Percentiles rank a stretch among this genome's conserved stretches.
Evolutionary conservation across 2,888 invertebrate species (phyloP).

Genomic region (Podotricha telesiphe): DNA sequence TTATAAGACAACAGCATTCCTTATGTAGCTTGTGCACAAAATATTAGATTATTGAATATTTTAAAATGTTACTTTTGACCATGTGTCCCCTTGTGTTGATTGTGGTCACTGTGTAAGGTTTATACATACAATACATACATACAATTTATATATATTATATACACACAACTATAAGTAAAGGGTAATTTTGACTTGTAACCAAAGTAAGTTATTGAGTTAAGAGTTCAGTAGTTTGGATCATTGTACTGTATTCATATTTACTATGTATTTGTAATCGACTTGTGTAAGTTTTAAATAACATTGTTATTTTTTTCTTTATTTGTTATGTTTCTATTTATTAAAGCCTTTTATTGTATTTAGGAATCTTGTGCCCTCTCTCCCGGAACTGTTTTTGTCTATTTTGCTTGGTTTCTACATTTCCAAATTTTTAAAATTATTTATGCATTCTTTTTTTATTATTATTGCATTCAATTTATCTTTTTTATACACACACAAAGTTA

Average conservation of each 20-base stretch:
- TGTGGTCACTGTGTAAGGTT: not conserved
- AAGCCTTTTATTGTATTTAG: too few species aligned
- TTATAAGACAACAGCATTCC: slow-evolving; percentile 45
- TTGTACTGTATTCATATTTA: slow-evolving; percentile 24
- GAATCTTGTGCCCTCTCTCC: too few species aligned
- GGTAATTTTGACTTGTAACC: slow-evolving; percentile 56
- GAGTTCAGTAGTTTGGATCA: slow-evolving; percentile 49
- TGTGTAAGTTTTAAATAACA: not conserved
- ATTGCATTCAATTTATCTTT: too few species aligned
- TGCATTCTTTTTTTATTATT: not conserved
- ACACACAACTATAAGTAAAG: slow-evolving; percentile 55
- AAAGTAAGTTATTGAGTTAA: slow-evolving; percentile 53
- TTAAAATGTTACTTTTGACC: slow-evolving; percentile 10
- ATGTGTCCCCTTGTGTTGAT: slow-evolving; percentile 10
- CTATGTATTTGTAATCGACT: slow-evolving; percentile 7
- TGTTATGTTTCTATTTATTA: too few species aligned
- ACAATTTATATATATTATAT: slow-evolving; percentile 9
- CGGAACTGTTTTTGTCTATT: too few species aligned
- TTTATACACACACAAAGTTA: too few species aligned
- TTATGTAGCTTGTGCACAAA: slow-evolving; percentile 60
- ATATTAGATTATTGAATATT: slow-evolving; percentile 28
- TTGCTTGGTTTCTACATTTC: too few species aligned
- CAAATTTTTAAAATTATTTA: too few species aligned
- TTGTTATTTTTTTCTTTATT: not conserved
- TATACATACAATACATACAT: not conserved